Evolutionary conservation across 2,113 vertebrate species (phyloP), one percentile per base, ranked within the genome.

Genomic region (Coptodon bakossiorum): DNA sequence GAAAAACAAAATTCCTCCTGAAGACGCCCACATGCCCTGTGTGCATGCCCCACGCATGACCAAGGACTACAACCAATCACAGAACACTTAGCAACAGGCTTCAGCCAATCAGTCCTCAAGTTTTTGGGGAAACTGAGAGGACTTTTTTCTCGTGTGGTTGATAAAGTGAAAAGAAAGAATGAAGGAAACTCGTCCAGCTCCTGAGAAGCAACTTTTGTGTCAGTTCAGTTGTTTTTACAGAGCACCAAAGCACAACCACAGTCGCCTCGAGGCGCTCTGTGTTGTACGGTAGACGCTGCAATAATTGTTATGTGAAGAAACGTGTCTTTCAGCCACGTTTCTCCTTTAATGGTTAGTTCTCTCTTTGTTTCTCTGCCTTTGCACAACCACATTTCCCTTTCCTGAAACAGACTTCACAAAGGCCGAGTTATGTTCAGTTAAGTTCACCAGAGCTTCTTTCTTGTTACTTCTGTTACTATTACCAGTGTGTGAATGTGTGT

Each of bases 111-210:
- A 31, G 6, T 7, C 24, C 24, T 50, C 24, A 12, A 0, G 16
- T 11, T 78, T 12, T 19, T 7, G 0, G 14, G 9, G 9, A 8
- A 78, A 19, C 43, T 1, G 24, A 19, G 43, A 17, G 0, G 24
- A 19, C 3, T 3, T 10, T 19, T 76, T 48, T 31, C 27, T 48
- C 3, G 1, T 5, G 24, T 19, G 43, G 16, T 50, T 50, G 71
- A 48, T 24, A 1, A 14, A 19, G 38, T 45, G 71, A 29, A 31
- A 29, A 76, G 22, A 76, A 1, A 76, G 24, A 76, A 50, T 6
- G 24, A 31, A 45, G 71, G 43, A 50, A 78, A 31, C 43, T 78
- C 16, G 24, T 78, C 9, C 43, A 1, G 43, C 45, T 29, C 2
- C 24, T 7, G 40, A 76, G 71, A 17, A 45, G 6, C 13, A 22